These are phyloP conservation scores for Corella eumyota DNA, from an alignment of 23 tunicate genomes.

Conservation along the genomic window DNA sequence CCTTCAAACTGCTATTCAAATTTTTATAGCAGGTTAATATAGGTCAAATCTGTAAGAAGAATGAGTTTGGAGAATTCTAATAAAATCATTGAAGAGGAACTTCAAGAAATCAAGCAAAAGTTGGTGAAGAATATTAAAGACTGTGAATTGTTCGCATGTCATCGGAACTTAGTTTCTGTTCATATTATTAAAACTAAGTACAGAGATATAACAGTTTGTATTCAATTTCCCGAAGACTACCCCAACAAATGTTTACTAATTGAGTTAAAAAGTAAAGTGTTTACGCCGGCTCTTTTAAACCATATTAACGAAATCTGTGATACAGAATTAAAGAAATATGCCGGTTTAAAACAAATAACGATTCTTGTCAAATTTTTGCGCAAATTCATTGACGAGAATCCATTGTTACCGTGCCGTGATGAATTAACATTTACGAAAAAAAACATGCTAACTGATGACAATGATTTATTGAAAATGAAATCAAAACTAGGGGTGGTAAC, in stretches of 20 bases:
- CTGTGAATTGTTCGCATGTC: constrained; percentile 50
- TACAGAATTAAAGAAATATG: constrained; percentile 63
- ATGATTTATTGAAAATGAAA: constrained; percentile 78
- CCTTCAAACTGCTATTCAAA: too few relatives aligned
- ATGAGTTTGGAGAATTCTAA: too few relatives aligned
- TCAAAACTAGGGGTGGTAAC: constrained; percentile 56
- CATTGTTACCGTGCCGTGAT: constrained; percentile 81
- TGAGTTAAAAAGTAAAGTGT: constrained; percentile 81
- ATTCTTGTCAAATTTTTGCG: constrained; percentile 44
- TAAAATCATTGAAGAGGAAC: constrained; percentile 34
- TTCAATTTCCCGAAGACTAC: constrained; percentile 68
- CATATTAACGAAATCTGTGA: constrained; percentile 49
- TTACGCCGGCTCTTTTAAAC: constrained; percentile 52
- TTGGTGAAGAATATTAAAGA: constrained; percentile 23
- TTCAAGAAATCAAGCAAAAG: constrained; percentile 22
- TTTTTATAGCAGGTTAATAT: too few relatives aligned
- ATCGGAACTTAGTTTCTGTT: constrained; percentile 40
- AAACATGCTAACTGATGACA: constrained; percentile 27
- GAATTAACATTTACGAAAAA: constrained; percentile 48
- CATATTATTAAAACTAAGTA: constrained; percentile 51
- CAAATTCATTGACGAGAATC: constrained; percentile 74
- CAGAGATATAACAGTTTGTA: constrained; percentile 60
- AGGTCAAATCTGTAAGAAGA: too few relatives aligned
- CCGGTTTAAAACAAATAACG: constrained; percentile 56
- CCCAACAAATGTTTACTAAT: constrained; percentile 48